These are phyloP conservation scores for Parus major DNA, from an alignment of 2,113 vertebrate genomes.

Conservation along the genomic window DNA sequence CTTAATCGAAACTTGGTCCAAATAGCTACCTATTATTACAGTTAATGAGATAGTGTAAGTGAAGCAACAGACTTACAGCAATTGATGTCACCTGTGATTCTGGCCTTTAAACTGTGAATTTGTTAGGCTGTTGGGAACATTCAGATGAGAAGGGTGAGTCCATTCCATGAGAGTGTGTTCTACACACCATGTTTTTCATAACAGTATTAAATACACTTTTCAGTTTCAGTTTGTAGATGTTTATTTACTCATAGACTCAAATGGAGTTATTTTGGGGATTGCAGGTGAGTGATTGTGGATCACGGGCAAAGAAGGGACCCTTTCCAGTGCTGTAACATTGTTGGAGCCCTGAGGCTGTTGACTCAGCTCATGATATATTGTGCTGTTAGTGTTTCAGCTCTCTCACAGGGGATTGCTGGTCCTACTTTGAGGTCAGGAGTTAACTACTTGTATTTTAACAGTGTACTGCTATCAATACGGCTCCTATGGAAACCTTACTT, in stretches of 20 bases:
- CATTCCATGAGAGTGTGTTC: neutral
- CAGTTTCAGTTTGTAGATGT: neutral
- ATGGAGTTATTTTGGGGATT: slow-evolving; percentile 57
- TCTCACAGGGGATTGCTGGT: slow-evolving; percentile 71
- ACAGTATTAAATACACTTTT: neutral
- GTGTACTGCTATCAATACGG: slow-evolving; percentile 78
- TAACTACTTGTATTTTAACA: slow-evolving; percentile 84
- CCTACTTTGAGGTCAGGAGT: slow-evolving; percentile 81
- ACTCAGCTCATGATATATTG: slow-evolving; percentile 76
- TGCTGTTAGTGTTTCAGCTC: slow-evolving; percentile 67
- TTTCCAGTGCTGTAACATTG: slow-evolving; percentile 48
- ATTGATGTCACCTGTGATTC: neutral
- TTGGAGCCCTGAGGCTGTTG: slow-evolving; percentile 67
- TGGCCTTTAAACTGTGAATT: neutral
- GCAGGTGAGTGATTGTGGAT: slow-evolving; percentile 60
- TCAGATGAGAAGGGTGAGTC: neutral
- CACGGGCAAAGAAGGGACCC: slow-evolving; percentile 46
- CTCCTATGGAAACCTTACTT: slow-evolving; percentile 83
- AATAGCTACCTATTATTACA: neutral
- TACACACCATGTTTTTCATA: neutral
- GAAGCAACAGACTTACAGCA: neutral
- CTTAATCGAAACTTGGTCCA: neutral
- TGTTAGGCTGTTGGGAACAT: neutral
- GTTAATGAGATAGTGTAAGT: neutral
- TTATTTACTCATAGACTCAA: slow-evolving; percentile 66